Evolutionary conservation across 2,797 vertebrate genomes (phyloP).

Genomic region (Coranthus polyacanthus): DNA sequence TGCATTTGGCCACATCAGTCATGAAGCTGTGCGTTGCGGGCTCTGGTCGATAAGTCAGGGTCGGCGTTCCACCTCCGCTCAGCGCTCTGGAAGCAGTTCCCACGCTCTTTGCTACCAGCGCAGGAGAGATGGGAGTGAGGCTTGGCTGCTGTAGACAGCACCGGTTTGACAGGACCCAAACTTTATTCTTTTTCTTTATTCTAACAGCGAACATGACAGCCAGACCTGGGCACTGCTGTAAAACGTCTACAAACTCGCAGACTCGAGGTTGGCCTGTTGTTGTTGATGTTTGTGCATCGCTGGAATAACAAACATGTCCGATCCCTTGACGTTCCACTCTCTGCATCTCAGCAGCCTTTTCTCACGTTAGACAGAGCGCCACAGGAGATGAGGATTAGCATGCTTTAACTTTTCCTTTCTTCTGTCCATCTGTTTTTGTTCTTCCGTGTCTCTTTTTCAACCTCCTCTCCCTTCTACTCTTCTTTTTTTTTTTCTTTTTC

Average conservation of each 20-base stretch:
- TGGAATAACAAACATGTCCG: slow-evolving; percentile 35
- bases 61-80: slow-evolving; percentile 63
- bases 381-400: slow-evolving; percentile 59
- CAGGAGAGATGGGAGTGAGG: slow-evolving; percentile 48
- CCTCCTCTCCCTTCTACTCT: neutral
- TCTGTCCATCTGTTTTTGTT: slow-evolving; percentile 21
- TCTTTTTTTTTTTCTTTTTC: slow-evolving; percentile 14
- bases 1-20: slow-evolving; percentile 39
- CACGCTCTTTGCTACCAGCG: slow-evolving; percentile 68
- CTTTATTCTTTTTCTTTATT: slow-evolving; percentile 1
- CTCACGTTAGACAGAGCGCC: slow-evolving; percentile 46
- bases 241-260: slow-evolving; percentile 2
- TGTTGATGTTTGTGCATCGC: slow-evolving; percentile 33
- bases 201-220: slow-evolving; percentile 8
- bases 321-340: slow-evolving; percentile 39
- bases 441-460: slow-evolving; percentile 22
- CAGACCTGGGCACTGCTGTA: neutral
- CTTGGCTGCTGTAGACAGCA: slow-evolving; percentile 35
- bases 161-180: slow-evolving; percentile 33
- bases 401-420: slow-evolving; percentile 26
- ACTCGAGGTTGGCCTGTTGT: slow-evolving; percentile 22
- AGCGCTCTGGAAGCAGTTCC: slow-evolving; percentile 66
- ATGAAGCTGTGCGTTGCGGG: slow-evolving; percentile 45
- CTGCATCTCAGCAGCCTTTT: slow-evolving; percentile 44
- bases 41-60: slow-evolving; percentile 65